Conservation (phyloP, 2,113 vertebrate genomes). For the Oryzias curvinotus region DNA sequence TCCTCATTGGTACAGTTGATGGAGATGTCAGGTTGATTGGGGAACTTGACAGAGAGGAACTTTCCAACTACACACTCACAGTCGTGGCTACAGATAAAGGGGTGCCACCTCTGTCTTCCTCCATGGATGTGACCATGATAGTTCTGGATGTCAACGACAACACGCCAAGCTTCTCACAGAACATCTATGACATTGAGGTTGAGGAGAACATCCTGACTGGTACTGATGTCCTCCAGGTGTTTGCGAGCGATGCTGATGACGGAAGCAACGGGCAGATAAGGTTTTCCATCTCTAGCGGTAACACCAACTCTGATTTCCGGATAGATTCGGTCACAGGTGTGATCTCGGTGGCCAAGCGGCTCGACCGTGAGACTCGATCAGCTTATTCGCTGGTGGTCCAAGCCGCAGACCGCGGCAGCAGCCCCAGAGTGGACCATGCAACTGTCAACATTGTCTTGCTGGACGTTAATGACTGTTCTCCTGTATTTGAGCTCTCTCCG, state of each 20-base stretch:
- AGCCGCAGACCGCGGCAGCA: constrained; percentile 88
- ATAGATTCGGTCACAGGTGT: constrained; percentile 91
- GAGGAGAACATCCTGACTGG: constrained; percentile 87
- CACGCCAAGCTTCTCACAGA: constrained; percentile 86
- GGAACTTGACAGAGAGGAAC: constrained; percentile 89
- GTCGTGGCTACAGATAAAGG: constrained; percentile 94
- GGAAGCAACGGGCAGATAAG: constrained; percentile 93
- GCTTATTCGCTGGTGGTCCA: constrained; percentile 86
- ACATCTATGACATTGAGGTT: constrained; percentile 87
- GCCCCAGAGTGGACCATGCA: constrained; percentile 80
- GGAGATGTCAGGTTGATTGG: constrained; percentile 86
- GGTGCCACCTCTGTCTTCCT: constrained; percentile 85
- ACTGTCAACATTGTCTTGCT: constrained; percentile 83
- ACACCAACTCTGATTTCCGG: constrained; percentile 82
- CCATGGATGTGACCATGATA: constrained; percentile 84
- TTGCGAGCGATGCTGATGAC: constrained; percentile 86
- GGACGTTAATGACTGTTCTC: constrained; percentile 90
- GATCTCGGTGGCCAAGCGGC: constrained; percentile 86
- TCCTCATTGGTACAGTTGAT: constrained; percentile 87
- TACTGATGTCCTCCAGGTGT: constrained; percentile 87
- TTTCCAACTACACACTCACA: constrained; percentile 88
- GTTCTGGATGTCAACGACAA: constrained; percentile 95
- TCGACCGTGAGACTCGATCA: constrained; percentile 85
- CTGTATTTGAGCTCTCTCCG: constrained; percentile 89
- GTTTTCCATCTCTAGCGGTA: constrained; percentile 82